phyloP scores from a whole-genome alignment of 2,888 invertebrate species.

The Clitarchus hookeri region DNA sequence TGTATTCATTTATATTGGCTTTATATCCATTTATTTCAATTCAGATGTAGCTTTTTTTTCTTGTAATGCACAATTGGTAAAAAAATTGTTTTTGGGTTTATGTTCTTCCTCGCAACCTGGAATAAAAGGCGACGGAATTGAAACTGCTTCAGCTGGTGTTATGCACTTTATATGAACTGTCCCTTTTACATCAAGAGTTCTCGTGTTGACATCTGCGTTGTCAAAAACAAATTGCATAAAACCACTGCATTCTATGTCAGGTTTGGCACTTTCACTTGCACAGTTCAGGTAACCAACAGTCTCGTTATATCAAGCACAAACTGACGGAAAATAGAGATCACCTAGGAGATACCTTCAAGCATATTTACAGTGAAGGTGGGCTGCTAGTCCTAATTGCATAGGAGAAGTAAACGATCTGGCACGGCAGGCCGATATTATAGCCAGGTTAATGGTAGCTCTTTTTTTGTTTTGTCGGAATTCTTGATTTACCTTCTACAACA shows the following conservation, averaged over 20 bases:
- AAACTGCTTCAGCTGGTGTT: not conserved
- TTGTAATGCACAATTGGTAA: slow-evolving; percentile 16
- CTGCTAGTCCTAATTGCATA: slow-evolving; percentile 12
- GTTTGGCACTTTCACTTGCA: not conserved
- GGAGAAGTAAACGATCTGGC: not conserved
- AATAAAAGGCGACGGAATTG: not conserved
- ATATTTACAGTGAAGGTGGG: not conserved
- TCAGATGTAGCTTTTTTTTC: not conserved
- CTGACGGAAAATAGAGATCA: not conserved
- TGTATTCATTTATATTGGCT: not conserved
- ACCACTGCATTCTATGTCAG: not conserved
- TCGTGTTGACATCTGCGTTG: slow-evolving; percentile 20
- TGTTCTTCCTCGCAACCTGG: not conserved
- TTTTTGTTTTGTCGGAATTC: not conserved
- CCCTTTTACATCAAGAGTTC: not conserved
- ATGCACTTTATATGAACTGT: not conserved
- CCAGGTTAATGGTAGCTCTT: not conserved
- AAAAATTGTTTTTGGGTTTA: not conserved
- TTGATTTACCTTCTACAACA: not conserved
- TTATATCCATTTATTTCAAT: not conserved
- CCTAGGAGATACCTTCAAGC: not conserved
- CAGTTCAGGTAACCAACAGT: slow-evolving; percentile 21
- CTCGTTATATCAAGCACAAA: not conserved
- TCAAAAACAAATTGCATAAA: not conserved
- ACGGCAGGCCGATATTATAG: not conserved